Conservation (phyloP, 2,888 invertebrate genomes). For the Rotaria sp. region DNA sequence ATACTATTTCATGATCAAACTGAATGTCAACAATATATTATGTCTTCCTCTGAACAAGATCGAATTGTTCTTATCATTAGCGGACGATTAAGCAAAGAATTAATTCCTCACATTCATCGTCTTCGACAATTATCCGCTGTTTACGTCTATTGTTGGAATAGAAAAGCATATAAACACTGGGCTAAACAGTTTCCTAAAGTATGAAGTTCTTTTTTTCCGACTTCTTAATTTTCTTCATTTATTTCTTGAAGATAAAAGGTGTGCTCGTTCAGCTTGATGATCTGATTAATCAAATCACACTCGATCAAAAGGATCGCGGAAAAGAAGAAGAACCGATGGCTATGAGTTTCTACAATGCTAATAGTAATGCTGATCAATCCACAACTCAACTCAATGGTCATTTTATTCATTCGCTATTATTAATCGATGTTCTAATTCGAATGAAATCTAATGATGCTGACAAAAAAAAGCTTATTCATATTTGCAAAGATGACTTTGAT, state of each 20-base stretch:
- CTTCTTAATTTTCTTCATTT: too few species aligned
- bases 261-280: background rate
- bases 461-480: background rate
- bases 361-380: background rate
- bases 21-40: background rate
- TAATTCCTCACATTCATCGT: background rate
- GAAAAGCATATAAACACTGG: background rate
- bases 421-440: background rate
- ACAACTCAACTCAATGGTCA: background rate
- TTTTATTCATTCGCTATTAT: background rate
- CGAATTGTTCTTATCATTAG: background rate
- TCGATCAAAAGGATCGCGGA: background rate
- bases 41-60: background rate
- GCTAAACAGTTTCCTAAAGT: background rate
- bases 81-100: background rate
- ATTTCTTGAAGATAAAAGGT: background rate
- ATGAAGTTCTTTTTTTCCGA: background rate
- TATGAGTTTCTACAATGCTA: background rate
- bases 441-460: background rate
- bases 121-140: background rate
- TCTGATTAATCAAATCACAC: background rate
- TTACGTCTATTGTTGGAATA: background rate
- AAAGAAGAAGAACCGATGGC: background rate
- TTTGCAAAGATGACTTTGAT: background rate
- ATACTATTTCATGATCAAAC: background rate